Percentiles rank a stretch among this genome's conserved stretches.
Conservation (phyloP, 2,113 vertebrate genomes). For the Phylloscopus trochilus region DNA sequence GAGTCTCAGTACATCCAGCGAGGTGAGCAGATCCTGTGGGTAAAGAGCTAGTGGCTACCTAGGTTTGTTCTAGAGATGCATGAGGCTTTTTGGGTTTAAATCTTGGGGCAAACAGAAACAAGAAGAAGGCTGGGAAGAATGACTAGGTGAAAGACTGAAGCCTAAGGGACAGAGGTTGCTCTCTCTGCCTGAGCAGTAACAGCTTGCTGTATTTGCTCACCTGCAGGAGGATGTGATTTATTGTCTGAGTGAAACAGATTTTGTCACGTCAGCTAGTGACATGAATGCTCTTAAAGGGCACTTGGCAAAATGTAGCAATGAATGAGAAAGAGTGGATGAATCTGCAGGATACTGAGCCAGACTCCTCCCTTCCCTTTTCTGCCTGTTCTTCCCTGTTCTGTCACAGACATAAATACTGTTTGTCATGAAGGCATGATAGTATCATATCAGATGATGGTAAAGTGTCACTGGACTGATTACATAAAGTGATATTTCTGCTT, state of each 20-base stretch:
- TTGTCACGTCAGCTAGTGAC: background rate
- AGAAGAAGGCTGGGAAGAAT: background rate
- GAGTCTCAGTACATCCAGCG: background rate
- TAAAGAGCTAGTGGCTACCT: background rate
- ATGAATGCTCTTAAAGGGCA: background rate
- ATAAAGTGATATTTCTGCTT: slow-evolving; percentile 7
- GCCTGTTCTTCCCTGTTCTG: background rate
- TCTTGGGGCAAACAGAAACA: background rate
- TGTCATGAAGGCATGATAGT: background rate
- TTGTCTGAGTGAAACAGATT: background rate
- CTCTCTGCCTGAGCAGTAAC: background rate
- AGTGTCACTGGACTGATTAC: background rate
- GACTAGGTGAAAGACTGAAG: background rate
- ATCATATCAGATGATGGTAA: background rate
- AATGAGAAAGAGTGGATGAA: background rate
- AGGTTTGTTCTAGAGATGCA: background rate
- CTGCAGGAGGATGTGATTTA: background rate
- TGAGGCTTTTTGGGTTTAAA: background rate
- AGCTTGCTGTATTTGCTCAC: background rate
- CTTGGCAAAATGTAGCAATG: background rate
- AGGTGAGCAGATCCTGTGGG: background rate
- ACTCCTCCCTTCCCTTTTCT: background rate
- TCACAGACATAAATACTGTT: background rate
- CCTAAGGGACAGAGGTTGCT: background rate
- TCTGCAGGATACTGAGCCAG: background rate